Evolutionary conservation across 2,113 vertebrate species (phyloP).

Genomic region (Macquaria australasica): DNA sequence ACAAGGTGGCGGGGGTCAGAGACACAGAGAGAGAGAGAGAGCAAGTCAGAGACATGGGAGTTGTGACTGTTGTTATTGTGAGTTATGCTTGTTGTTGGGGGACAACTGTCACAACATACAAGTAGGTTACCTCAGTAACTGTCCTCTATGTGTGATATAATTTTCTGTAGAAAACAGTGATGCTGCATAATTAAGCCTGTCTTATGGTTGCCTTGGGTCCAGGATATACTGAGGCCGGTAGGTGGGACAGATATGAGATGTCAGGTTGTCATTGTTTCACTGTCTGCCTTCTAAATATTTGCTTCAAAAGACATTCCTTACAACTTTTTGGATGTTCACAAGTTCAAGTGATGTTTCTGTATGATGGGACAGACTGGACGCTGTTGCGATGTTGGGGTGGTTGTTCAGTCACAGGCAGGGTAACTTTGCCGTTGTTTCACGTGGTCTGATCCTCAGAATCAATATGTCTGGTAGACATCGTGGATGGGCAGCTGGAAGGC

Average conservation of each 20-base stretch:
- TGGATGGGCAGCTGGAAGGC: slow-evolving; percentile 95
- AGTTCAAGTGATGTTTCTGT: slow-evolving; percentile 48
- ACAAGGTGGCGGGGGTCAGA: slow-evolving; percentile 14
- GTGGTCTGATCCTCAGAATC: slow-evolving; percentile 61
- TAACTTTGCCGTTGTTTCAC: slow-evolving; percentile 6
- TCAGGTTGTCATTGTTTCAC: slow-evolving; percentile 35
- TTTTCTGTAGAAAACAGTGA: slow-evolving; percentile 20
- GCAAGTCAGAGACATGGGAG: background rate
- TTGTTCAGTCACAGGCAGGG: slow-evolving; percentile 61
- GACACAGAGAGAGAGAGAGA: slow-evolving; percentile 12
- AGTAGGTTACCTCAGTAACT: slow-evolving; percentile 9
- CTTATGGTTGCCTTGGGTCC: slow-evolving; percentile 14
- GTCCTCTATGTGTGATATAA: slow-evolving; percentile 22
- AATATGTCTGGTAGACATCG: slow-evolving; percentile 96
- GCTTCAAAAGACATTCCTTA: slow-evolving; percentile 33
- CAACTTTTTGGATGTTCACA: slow-evolving; percentile 30
- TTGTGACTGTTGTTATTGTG: slow-evolving; percentile 6
- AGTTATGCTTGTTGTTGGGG: slow-evolving; percentile 28
- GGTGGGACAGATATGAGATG: slow-evolving; percentile 16
- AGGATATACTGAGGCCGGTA: slow-evolving; percentile 15
- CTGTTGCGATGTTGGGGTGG: slow-evolving; percentile 31
- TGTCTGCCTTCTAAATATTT: slow-evolving; percentile 41
- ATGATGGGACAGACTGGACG: slow-evolving; percentile 11
- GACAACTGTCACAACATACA: background rate
- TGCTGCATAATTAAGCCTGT: slow-evolving; percentile 22